A percentile compares a stretch with the other conserved stretches of the same genome.
phyloP scores from a whole-genome alignment of 2,113 vertebrate species.

The Pholis gunnellus region DNA sequence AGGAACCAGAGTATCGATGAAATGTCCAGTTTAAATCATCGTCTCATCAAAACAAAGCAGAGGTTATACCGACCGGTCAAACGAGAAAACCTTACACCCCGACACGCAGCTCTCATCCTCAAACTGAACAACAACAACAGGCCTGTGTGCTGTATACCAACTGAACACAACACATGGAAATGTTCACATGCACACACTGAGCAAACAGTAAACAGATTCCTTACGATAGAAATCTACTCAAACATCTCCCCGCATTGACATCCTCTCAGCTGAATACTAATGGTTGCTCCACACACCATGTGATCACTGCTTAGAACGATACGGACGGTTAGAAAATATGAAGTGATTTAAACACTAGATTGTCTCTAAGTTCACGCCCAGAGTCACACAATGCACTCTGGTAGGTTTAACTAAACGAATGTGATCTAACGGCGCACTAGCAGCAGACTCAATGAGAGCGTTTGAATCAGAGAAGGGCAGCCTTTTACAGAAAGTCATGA shows the following conservation, averaged over 20 bases:
- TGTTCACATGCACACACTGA: background rate
- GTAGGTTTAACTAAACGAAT: slow-evolving; percentile 13
- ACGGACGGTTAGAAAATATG: background rate
- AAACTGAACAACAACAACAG: background rate
- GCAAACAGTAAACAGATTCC: slow-evolving; percentile 15
- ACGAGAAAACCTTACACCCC: background rate
- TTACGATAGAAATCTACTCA: slow-evolving; percentile 15
- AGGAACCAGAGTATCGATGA: background rate
- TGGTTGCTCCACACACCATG: background rate
- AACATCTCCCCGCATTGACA: slow-evolving; percentile 1
- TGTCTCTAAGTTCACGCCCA: background rate
- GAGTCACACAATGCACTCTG: background rate
- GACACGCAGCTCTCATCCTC: background rate
- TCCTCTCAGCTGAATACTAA: slow-evolving; percentile 8
- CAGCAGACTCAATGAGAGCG: background rate
- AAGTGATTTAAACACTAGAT: slow-evolving; percentile 3
- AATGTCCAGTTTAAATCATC: background rate
- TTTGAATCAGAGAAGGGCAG: background rate
- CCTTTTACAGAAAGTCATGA: background rate
- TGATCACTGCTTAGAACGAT: background rate
- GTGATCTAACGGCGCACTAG: background rate
- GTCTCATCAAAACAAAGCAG: background rate
- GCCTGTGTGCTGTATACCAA: background rate
- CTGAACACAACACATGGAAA: background rate
- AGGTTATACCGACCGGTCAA: background rate